phyloP scores from a whole-genome alignment of 2,888 invertebrate species.

The Macrophya annulata region DNA sequence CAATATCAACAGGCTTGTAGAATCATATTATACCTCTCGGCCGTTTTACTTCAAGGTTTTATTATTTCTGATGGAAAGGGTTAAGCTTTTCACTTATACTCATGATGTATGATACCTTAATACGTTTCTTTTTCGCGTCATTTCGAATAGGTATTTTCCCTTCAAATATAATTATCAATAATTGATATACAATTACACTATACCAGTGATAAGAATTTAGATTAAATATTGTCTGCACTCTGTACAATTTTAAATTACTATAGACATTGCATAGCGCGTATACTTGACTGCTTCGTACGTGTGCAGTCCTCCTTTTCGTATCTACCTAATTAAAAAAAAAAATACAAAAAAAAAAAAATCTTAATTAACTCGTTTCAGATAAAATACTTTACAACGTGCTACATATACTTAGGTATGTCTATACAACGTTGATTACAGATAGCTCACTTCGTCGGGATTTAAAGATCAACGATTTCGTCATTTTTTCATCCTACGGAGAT shows the following conservation, averaged over 20 bases:
- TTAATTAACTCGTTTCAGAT: background rate
- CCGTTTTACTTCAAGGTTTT: background rate
- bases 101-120: background rate
- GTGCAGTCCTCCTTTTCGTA: background rate
- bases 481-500: background rate
- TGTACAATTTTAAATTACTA: background rate
- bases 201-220: background rate
- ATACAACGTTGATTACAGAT: background rate
- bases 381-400: background rate
- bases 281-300: background rate
- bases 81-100: background rate
- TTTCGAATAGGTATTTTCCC: background rate
- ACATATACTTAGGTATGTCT: background rate
- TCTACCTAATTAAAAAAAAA: background rate
- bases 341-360: background rate
- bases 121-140: background rate
- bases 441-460: background rate
- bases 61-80: background rate
- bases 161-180: background rate
- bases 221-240: background rate
- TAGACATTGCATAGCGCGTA: background rate
- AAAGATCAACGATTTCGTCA: background rate
- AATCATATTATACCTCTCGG: background rate
- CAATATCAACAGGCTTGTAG: slow-evolving; percentile 31
- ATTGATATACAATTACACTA: background rate